Base-by-base conservation (phyloP, 2,113 vertebrate species). In the Scolopax mira region DNA sequence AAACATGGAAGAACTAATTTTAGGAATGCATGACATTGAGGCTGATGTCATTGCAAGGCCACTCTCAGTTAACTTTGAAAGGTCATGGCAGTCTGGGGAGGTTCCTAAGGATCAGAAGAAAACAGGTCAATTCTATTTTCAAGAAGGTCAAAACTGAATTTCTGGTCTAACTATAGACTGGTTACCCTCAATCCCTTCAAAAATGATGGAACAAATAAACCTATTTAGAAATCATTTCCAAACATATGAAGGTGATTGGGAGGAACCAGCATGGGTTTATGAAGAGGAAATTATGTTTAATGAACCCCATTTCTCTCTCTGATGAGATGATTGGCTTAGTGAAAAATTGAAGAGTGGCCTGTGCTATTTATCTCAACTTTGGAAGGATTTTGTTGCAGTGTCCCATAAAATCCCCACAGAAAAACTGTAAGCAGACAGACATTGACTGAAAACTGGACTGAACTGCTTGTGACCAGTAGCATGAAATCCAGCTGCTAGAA, bases 271-370 rank as follows among this genome's bases (percentile, higher is more conserved):
- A 39, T 22, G 30, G 23, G 41, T 71, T 71, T 71, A n/a, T 62
- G 30, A 62, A 67, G 27, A 66, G 11, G 14, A 87, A 62, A 84
- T 84, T 33, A 52, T 42, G 11, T 79, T 75, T 86, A 57, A 87
- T 1, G 2, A 81, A 51, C 9, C 0, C 1, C 11, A 33, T 69
- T 72, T 3, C 9, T 72, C 35, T 46, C 24, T 64, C 0, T 44
- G 24, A 55, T 70, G 15, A 60, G 39, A 37, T 39, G 6, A 54
- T 8, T 44, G 42, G 9, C 25, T 54, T 57, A 44, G 7, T 3
- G 1, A 79, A 64, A 27, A 15, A 77, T 21, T 8, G 18, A 48
- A 62, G 16, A 75, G 6, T 23, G 66, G 18, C 22, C 46, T 55
- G 23, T 62, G 17, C 10, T 61, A 55, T 71, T 89, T 87, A 48